Conservation (phyloP, 2,888 invertebrate genomes). For the Acanthococcus lagerstroemiae region DNA sequence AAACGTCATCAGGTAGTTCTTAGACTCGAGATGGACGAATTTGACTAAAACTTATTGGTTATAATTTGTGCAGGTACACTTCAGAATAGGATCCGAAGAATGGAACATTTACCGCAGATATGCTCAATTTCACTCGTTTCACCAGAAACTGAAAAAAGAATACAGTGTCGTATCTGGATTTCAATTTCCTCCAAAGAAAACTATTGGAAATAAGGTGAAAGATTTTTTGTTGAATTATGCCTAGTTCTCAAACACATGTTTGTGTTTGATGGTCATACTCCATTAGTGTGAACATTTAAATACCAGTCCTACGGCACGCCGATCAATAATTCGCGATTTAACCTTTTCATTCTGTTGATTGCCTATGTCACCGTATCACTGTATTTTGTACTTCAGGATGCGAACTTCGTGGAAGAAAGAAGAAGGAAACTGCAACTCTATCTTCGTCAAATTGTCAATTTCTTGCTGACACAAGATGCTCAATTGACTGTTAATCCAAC, state of each 20-base stretch:
- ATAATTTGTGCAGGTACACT: slow-evolving; percentile 52
- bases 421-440: slow-evolving; percentile 77
- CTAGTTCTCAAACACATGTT: too few species aligned
- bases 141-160: slow-evolving; percentile 71
- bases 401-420: slow-evolving; percentile 76
- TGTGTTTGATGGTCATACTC: too few species aligned
- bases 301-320: too few species aligned
- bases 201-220: slow-evolving; percentile 71
- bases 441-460: slow-evolving; percentile 69
- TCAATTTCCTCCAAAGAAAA: slow-evolving; percentile 91
- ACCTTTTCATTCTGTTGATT: too few species aligned
- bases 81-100: slow-evolving; percentile 75
- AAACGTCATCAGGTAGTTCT: too few species aligned
- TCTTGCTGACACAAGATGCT: slow-evolving; percentile 55
- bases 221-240: too few species aligned
- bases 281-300: too few species aligned
- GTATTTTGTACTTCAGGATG: slow-evolving; percentile 48
- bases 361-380: too few species aligned
- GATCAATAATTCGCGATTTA: too few species aligned
- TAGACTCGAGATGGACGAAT: too few species aligned
- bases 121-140: slow-evolving; percentile 80
- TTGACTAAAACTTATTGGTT: too few species aligned
- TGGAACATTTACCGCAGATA: slow-evolving; percentile 95
- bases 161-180: slow-evolving; percentile 68
- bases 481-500: slow-evolving; percentile 65